Evolutionary conservation across 2,888 invertebrate species (phyloP), one percentile per base, ranked within the genome.

Genomic region (Scaptomyza reducta): DNA sequence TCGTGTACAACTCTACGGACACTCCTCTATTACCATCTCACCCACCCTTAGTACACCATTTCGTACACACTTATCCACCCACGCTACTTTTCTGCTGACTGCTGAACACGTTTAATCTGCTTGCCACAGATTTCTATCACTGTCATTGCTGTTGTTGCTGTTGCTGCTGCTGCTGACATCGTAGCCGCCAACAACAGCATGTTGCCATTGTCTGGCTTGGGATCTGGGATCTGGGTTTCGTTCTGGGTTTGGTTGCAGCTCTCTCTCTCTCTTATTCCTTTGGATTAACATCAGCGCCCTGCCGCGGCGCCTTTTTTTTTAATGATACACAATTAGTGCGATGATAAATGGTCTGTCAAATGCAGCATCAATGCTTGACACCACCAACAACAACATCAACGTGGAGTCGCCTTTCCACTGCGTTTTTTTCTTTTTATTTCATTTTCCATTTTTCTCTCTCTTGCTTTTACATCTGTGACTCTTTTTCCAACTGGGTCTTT

Each of bases 331-430:
- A 90, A 90, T 90, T 90, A 90, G 90, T 85, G 80, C 79, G 84
- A 87, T 90, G 90, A 90, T 90, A 89, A 90, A 90, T 90, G 89
- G 84, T 87, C 86, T 90, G 90, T 90, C 90, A 90, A 88, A 86
- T 87, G 82, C 90, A 90, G 87, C 76, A 77, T 79, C 79, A 79
- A 71, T 77, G 81, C 60, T 72, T 74, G 66, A 68, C 60, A 70
- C 38, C 40, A 54, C 40, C 45, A 50, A 55, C 33, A 54, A 49
- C 22, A 22, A 22, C 22, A 22, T 22, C 22, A 22, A 22, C 22
- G 22, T 22, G 25, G 31, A 62, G 27, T 44, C 40, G 62, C 44
- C 51, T 58, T 31, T 45, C 49, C 54, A 38, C 57, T 46, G 42
- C 33, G 25, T 33, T 49, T 18, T 13, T 40, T 27, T 27, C 35